Percentiles rank a stretch among this genome's conserved stretches.
phyloP scores from a whole-genome alignment of 2,113 vertebrate genomes.

The Murina feae region DNA sequence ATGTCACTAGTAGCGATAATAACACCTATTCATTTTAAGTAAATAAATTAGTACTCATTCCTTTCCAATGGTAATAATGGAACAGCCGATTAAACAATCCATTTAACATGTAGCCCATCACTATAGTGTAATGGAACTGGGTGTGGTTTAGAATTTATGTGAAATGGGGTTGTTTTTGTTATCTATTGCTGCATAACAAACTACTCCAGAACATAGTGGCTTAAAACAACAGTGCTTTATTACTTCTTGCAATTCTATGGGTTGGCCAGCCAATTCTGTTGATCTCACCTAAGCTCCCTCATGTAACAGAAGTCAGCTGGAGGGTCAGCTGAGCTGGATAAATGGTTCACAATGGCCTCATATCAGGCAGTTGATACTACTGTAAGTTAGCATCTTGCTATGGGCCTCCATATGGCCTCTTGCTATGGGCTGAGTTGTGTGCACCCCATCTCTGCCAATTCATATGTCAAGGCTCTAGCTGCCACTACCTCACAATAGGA shows the following conservation, averaged over 20 bases:
- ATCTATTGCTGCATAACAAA: background rate
- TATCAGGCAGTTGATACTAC: background rate
- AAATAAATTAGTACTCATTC: conserved; percentile 55
- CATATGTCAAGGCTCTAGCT: background rate
- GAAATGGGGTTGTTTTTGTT: background rate
- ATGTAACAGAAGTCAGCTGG: background rate
- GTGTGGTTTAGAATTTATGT: conserved; percentile 1
- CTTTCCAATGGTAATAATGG: conserved; percentile 52
- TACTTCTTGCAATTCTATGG: background rate
- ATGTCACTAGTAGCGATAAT: conserved; percentile 36
- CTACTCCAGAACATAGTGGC: background rate
- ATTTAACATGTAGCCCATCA: conserved; percentile 9
- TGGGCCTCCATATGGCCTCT: background rate
- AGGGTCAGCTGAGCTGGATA: background rate
- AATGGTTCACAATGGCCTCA: background rate
- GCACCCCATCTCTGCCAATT: background rate
- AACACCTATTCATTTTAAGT: conserved; percentile 65
- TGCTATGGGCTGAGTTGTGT: background rate
- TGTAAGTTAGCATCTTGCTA: background rate
- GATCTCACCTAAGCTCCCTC: background rate
- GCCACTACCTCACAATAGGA: background rate
- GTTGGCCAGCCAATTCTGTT: background rate
- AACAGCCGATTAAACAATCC: conserved; percentile 44
- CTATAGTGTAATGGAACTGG: background rate
- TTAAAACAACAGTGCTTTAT: background rate